Base-by-base conservation (phyloP, 2,888 invertebrate species). In the Cepaea hortensis region DNA sequence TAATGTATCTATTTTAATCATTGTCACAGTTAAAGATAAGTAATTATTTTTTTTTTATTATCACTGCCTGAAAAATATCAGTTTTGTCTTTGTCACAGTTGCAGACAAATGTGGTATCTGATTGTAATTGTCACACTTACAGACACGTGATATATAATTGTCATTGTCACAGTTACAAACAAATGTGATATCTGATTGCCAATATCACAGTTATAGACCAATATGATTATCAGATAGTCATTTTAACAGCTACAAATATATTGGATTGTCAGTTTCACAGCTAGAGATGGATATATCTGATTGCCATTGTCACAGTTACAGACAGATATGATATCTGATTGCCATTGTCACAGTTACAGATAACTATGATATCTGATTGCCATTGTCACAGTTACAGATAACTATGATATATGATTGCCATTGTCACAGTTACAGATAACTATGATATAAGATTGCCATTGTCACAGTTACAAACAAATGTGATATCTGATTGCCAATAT, bases 311-410 rank as follows among this genome's bases (percentile, higher is more conserved):
- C 68, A 68, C 68, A 15, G 68, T 68, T 4, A 15, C 20, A 20
- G 68, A 68, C 68, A 68, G 5, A 68, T n/a, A 68, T 18, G 0
- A n/a, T 15, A 20, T 68, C 13, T 68, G 18, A 68, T 20, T 35
- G 35, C 35, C 35, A 20, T 68, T 68, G 68, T 68, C 68, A 68
- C 68, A 68, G 15, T 68, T 4, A 9, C 20, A 20, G 68, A 18
- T 5, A 68, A 2, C 3, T 4, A 68, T 20, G 4, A n/a, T 15
- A 20, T 68, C 99, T 98, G 94, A 96, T 97, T 1, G 6, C 11
- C 35, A 35, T 95, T 98, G 87, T 97, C 98, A 15, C 99, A 99
- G 93, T 97, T 97, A 55, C 55, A 55, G 55, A 55, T 3, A 6
- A 2, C 0, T 55, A 55, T 55, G 35, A 95, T 83, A 61, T 15